Evolutionary conservation across 2,888 invertebrate species (phyloP).

Genomic region (Myathropa florea): DNA sequence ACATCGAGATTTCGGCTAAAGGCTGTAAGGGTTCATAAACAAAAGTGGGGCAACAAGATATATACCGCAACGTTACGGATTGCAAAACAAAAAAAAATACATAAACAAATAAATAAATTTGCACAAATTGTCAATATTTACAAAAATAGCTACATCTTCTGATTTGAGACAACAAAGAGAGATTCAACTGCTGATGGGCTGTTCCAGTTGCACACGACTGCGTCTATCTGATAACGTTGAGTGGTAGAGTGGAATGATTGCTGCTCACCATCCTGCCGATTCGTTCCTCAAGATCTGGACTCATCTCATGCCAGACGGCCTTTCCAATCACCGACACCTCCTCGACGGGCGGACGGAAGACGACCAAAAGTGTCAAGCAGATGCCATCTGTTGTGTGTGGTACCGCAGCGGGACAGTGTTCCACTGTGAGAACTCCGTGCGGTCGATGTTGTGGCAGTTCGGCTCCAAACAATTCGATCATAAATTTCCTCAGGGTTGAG

Average conservation of each 20-base stretch:
- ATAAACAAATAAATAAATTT: constrained; percentile 48
- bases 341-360: constrained; percentile 91
- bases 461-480: constrained; percentile 95
- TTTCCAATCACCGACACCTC: constrained; percentile 93
- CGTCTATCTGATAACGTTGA: constrained; percentile 88
- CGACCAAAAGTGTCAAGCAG: constrained; percentile 90
- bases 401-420: constrained; percentile 83
- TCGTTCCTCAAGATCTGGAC: constrained; percentile 85
- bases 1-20: constrained; percentile 18
- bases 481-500: constrained; percentile 92
- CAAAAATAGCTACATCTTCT: constrained; percentile 38
- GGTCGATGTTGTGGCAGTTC: constrained; percentile 92
- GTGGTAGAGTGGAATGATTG: constrained; percentile 89
- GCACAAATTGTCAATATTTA: constrained; percentile 57
- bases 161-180: constrained; percentile 55
- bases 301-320: constrained; percentile 93
- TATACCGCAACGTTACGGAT: constrained; percentile 1
- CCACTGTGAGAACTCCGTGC: constrained; percentile 88
- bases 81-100: background rate
- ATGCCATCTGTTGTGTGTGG: constrained; percentile 86
- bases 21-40: background rate
- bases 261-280: constrained; percentile 86
- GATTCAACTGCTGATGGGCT: constrained; percentile 27
- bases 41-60: background rate
- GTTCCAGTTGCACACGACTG: background rate